These are phyloP conservation scores for Hymenopus coronatus DNA, from an alignment of 2,888 invertebrate species.

Conservation along the genomic window DNA sequence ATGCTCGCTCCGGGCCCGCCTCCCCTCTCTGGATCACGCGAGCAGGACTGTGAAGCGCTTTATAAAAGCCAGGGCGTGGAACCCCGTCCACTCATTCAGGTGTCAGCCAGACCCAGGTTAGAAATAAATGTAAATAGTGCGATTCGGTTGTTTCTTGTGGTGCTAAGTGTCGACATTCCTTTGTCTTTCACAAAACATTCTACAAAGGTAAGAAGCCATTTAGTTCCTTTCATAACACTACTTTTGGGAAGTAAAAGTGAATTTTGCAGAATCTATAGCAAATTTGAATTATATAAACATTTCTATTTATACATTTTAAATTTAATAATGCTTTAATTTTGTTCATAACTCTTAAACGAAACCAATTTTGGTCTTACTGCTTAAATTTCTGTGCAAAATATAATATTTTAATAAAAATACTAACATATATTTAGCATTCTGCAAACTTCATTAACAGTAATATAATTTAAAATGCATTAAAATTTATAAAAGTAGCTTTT, in stretches of 20 bases:
- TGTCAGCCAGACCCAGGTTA: not conserved
- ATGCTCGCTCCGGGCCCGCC: constrained; percentile 10
- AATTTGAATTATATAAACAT: not conserved
- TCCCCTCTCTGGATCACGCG: not conserved
- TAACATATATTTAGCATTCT: no score
- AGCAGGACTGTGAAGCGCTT: not conserved
- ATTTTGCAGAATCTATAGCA: not conserved
- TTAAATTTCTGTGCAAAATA: no score
- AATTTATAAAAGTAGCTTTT: no score
- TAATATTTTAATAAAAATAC: no score
- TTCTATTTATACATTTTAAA: no score
- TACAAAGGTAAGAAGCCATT: not conserved
- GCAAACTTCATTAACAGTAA: no score
- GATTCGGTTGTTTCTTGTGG: not conserved
- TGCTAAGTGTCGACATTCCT: not conserved
- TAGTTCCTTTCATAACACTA: not conserved
- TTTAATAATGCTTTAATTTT: no score
- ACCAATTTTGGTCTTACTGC: no score
- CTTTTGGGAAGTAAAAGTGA: not conserved
- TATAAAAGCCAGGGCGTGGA: constrained; percentile 24
- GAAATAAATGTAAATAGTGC: not conserved
- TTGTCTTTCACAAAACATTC: not conserved
- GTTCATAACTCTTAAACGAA: no score
- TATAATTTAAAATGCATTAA: no score
- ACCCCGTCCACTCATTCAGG: not conserved